A percentile compares a stretch with the other conserved stretches of the same genome.
phyloP scores from a whole-genome alignment of 1,140 invertebrate species.

The Cherax destructor region DNA sequence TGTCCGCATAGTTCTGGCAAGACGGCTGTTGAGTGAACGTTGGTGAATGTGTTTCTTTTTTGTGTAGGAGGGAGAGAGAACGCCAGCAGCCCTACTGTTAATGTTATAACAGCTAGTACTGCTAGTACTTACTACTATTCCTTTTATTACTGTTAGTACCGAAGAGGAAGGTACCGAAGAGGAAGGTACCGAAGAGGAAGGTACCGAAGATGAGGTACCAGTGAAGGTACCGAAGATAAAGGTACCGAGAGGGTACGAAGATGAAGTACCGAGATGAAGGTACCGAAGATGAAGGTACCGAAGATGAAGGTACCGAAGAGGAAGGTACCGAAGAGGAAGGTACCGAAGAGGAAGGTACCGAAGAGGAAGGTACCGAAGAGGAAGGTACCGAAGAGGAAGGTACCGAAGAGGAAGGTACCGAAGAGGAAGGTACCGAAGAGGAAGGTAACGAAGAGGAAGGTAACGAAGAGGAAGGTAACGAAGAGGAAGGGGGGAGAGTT shows the following conservation, averaged over 20 bases:
- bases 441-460: not conserved
- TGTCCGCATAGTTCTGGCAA: too few species aligned
- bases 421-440: not conserved
- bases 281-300: not conserved
- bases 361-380: not conserved
- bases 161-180: not conserved
- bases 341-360: not conserved
- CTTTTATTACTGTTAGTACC: not conserved
- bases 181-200: not conserved
- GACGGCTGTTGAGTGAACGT: too few species aligned
- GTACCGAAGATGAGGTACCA: too few species aligned
- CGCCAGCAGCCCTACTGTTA: too few species aligned
- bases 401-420: not conserved
- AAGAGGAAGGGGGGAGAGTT: not conserved
- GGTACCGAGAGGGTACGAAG: not conserved
- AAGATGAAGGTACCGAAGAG: not conserved
- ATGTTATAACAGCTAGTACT: too few species aligned
- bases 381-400: not conserved
- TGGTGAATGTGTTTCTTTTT: too few species aligned
- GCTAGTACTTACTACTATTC: not conserved
- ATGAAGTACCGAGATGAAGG: too few species aligned
- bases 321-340: not conserved
- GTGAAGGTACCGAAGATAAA: not conserved
- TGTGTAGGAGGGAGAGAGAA: not conserved
- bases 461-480: not conserved